Conservation (phyloP, 2,888 invertebrate species). For the Beris chalybata region DNA sequence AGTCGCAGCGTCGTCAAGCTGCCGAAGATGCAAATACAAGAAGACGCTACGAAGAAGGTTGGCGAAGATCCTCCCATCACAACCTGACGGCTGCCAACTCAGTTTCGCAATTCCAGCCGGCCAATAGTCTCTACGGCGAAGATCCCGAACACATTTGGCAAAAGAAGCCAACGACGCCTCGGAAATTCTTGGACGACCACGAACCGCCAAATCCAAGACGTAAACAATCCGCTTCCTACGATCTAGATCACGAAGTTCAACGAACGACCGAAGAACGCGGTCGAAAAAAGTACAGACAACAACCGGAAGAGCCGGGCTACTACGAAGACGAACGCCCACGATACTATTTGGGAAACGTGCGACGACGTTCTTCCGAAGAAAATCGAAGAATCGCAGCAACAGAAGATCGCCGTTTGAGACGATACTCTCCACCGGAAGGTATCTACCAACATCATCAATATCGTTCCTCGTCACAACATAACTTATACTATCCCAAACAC, state of each 20-base stretch:
- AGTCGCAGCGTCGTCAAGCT: conserved; percentile 67
- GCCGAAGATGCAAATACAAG: conserved; percentile 62
- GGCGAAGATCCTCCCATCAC: conserved; percentile 67
- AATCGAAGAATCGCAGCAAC: conserved; percentile 31
- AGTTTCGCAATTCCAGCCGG: conserved; percentile 63
- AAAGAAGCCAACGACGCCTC: neutral
- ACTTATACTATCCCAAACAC: conserved; percentile 58
- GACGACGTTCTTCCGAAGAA: conserved; percentile 55
- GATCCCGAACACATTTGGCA: conserved; percentile 49
- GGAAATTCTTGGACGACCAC: conserved; percentile 40
- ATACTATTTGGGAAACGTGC: conserved; percentile 18
- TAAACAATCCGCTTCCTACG: conserved; percentile 34
- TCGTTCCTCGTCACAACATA: conserved; percentile 68
- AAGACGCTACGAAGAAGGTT: conserved; percentile 68
- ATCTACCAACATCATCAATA: conserved; percentile 56
- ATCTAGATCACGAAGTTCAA: conserved; percentile 30
- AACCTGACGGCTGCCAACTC: conserved; percentile 55
- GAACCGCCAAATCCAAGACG: conserved; percentile 40
- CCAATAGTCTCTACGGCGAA: conserved; percentile 69
- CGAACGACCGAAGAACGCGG: conserved; percentile 22
- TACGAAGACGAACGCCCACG: conserved; percentile 38
- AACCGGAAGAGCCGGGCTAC: conserved; percentile 38
- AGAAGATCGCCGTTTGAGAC: conserved; percentile 49
- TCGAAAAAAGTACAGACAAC: conserved; percentile 2
- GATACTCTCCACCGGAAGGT: conserved; percentile 57